These are phyloP conservation scores for Ciconia maguari DNA, from an alignment of 2,113 vertebrate species.

Conservation along the genomic window DNA sequence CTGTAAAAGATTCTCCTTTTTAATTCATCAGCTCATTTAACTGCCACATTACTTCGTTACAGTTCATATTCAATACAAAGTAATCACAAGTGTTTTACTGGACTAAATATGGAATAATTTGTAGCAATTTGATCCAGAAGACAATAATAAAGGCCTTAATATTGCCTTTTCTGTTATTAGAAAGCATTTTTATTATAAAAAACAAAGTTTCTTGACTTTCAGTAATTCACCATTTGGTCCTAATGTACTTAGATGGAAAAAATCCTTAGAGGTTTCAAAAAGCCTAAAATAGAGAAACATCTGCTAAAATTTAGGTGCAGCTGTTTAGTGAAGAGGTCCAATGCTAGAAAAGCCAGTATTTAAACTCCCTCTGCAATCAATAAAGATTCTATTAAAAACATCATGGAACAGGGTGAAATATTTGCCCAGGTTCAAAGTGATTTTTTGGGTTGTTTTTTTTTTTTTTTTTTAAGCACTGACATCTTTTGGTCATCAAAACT, in stretches of 20 bases:
- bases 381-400: not conserved
- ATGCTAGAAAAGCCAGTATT: not conserved
- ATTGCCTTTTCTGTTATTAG: not conserved
- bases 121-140: slow-evolving; percentile 9
- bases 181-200: slow-evolving; percentile 1
- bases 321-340: slow-evolving; percentile 1
- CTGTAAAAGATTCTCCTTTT: slow-evolving; percentile 15
- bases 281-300: slow-evolving; percentile 22
- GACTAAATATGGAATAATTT: slow-evolving; percentile 11
- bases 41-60: not conserved
- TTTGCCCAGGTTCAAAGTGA: slow-evolving; percentile 33
- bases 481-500: slow-evolving; percentile 27
- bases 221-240: not conserved
- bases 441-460: not conserved
- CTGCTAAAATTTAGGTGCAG: slow-evolving; percentile 31
- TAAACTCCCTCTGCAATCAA: slow-evolving; percentile 23
- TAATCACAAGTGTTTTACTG: slow-evolving; percentile 13
- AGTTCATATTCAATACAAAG: not conserved
- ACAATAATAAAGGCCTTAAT: not conserved
- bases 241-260: not conserved
- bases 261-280: not conserved
- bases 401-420: not conserved
- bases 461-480: not conserved
- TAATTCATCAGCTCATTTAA: slow-evolving; percentile 5
- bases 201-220: not conserved